Percentiles rank a stretch among this genome's conserved stretches.
Evolutionary conservation across 2,797 vertebrate species (phyloP).

Genomic region (Vespertilio murinus): DNA sequence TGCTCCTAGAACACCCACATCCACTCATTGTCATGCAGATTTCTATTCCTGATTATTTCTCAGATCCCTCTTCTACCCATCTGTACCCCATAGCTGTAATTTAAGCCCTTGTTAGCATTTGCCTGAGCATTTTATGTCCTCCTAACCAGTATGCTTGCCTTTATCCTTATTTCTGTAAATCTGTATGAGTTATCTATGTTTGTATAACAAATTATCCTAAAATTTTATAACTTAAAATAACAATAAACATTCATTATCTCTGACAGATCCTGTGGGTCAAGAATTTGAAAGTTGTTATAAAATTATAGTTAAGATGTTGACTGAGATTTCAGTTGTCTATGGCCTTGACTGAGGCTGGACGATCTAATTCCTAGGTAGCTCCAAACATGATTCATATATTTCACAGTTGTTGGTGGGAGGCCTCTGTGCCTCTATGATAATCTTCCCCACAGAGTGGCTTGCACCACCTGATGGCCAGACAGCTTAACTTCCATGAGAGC

Average conservation of each 20-base stretch:
- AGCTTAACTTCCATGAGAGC: neutral
- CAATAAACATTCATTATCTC: neutral
- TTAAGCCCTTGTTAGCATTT: neutral
- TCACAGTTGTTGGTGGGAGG: neutral
- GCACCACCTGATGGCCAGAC: neutral
- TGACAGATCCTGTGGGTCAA: neutral
- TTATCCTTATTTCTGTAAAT: conserved; percentile 8
- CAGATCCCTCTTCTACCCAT: neutral
- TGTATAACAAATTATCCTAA: neutral
- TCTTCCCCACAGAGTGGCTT: neutral
- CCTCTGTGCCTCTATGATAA: neutral
- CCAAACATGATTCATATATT: neutral
- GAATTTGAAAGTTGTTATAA: neutral
- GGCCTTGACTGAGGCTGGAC: neutral
- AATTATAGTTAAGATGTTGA: neutral
- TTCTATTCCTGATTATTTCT: conserved; percentile 55
- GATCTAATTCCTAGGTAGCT: neutral
- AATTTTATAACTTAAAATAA: neutral
- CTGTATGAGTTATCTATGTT: neutral
- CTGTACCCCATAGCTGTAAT: conserved; percentile 7
- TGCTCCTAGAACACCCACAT: conserved; percentile 59
- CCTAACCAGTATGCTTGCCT: neutral
- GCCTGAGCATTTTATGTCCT: neutral
- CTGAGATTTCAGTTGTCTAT: neutral
- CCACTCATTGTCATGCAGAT: conserved; percentile 56